phyloP scores from a whole-genome alignment of 2,888 invertebrate genomes.

The Allacma fusca region DNA sequence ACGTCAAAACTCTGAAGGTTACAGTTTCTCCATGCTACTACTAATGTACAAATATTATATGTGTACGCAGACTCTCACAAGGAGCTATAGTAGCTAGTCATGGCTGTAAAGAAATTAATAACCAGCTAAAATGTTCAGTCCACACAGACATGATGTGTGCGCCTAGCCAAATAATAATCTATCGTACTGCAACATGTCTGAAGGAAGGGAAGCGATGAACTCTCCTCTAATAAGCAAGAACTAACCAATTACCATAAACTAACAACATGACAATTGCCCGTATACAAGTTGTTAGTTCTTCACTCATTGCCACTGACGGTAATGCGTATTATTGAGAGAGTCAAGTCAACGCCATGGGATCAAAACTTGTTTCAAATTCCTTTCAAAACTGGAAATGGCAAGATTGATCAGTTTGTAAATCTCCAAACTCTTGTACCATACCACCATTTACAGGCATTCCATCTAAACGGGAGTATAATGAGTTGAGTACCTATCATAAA shows the following conservation, averaged over 20 bases:
- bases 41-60: too few relatives aligned
- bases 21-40: not conserved
- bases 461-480: not conserved
- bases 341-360: not conserved
- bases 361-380: slow-evolving; percentile 12
- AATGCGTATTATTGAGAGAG: not conserved
- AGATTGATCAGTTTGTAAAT: not conserved
- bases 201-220: too few relatives aligned
- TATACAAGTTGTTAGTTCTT: not conserved
- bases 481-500: too few relatives aligned
- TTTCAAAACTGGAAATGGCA: slow-evolving; percentile 1
- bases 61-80: too few relatives aligned
- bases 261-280: not conserved
- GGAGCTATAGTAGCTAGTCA: too few relatives aligned
- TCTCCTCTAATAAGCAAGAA: too few relatives aligned
- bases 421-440: too few relatives aligned
- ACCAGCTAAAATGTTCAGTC: too few relatives aligned
- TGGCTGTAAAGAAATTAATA: too few relatives aligned
- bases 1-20: not conserved
- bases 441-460: not conserved
- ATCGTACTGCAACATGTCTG: not conserved
- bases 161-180: not conserved
- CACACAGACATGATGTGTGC: not conserved
- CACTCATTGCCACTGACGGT: not conserved
- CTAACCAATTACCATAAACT: not conserved